Conservation (phyloP, 92 coral and sea anemone species). For the Phenganax stokvisi region DNA sequence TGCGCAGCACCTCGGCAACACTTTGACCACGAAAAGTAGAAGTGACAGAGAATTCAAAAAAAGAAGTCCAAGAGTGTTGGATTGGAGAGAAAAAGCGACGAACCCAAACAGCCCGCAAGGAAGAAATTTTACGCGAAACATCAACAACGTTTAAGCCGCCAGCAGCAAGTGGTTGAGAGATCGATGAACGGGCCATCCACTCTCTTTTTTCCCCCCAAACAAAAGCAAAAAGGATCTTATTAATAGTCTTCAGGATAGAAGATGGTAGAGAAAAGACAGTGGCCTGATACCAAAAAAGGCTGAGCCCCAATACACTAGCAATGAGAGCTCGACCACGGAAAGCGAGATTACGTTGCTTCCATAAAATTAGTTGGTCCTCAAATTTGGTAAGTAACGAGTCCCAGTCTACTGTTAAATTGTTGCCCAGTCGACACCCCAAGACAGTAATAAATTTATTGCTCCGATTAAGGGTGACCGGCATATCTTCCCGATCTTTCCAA, state of each 20-base stretch:
- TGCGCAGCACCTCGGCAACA: background rate
- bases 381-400: conserved; percentile 21
- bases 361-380: background rate
- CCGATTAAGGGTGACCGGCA: conserved; percentile 4
- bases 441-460: background rate
- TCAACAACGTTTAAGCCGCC: conserved; percentile 12
- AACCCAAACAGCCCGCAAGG: background rate
- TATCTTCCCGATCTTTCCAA: background rate
- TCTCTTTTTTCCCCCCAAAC: conserved; percentile 34
- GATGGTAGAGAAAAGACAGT: conserved; percentile 30
- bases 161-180: background rate
- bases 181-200: background rate
- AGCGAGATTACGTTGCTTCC: conserved; percentile 17
- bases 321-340: conserved; percentile 9
- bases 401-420: conserved; percentile 18
- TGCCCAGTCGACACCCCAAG: conserved; percentile 24
- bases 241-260: background rate
- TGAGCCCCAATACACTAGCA: conserved; percentile 26
- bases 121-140: background rate
- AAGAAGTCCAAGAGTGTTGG: background rate
- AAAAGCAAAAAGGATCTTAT: conserved; percentile 3
- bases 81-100: background rate
- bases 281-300: conserved; percentile 44
- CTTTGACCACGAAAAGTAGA: background rate
- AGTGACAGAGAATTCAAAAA: background rate